Conservation (phyloP, 2,113 vertebrate species). For the Pachycephala philippinensis region DNA sequence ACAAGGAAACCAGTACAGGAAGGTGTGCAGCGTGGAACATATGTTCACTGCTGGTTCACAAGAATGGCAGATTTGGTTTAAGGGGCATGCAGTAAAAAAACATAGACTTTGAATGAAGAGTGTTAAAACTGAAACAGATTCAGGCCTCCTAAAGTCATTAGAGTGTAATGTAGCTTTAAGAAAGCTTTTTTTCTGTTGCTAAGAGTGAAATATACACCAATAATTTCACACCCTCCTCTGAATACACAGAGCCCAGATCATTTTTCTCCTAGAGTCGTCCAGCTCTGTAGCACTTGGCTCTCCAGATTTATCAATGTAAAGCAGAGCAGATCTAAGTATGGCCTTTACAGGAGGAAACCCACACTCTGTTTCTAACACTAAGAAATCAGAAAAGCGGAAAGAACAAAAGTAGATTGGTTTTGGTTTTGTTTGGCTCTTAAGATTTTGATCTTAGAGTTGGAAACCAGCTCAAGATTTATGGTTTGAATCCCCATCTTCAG, state of each 20-base stretch:
- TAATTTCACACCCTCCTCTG: not conserved
- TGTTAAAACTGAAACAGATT: not conserved
- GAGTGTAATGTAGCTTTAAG: not conserved
- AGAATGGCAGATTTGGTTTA: not conserved
- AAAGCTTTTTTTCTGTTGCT: not conserved
- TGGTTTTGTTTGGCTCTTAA: not conserved
- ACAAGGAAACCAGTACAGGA: not conserved
- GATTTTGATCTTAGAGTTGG: not conserved
- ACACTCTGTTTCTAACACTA: not conserved
- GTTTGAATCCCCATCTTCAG: not conserved
- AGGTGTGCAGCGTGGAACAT: not conserved
- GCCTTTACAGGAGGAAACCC: not conserved
- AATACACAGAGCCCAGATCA: not conserved
- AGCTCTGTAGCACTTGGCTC: not conserved
- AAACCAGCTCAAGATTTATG: not conserved
- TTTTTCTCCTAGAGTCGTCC: not conserved
- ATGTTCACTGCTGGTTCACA: not conserved
- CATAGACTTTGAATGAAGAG: not conserved
- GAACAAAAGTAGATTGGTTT: not conserved
- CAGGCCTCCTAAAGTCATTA: not conserved
- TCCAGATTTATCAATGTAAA: not conserved
- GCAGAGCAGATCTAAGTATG: not conserved
- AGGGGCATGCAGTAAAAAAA: not conserved
- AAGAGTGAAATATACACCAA: not conserved
- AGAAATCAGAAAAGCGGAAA: not conserved